Conservation (phyloP, 1,140 invertebrate species). For the Whitmania pigra region DNA sequence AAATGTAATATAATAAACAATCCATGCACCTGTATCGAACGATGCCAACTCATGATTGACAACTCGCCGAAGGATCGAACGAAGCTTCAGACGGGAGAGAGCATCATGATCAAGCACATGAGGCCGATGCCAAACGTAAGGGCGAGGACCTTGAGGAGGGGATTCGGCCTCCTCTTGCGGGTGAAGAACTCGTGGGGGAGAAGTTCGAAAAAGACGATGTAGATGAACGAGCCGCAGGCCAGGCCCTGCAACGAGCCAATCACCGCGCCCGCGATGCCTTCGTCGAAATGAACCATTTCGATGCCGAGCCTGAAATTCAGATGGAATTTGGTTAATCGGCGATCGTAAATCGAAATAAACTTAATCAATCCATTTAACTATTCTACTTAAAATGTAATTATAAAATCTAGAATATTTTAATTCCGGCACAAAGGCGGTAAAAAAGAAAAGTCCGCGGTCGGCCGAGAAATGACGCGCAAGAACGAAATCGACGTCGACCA, state of each 20-base stretch:
- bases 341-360: not conserved
- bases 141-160: conserved; percentile 45
- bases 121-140: conserved; percentile 46
- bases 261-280: conserved; percentile 7
- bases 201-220: conserved; percentile 82
- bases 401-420: too few relatives aligned
- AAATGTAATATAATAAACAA: too few relatives aligned
- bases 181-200: conserved; percentile 38
- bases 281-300: conserved; percentile 39
- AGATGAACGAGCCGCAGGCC: conserved; percentile 71
- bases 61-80: too few relatives aligned
- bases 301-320: conserved; percentile 43
- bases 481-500: too few relatives aligned
- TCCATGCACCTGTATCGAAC: too few relatives aligned
- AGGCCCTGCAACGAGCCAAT: conserved; percentile 58
- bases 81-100: conserved; percentile 30
- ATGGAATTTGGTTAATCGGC: not conserved
- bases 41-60: too few relatives aligned
- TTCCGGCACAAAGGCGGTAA: too few relatives aligned
- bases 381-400: too few relatives aligned
- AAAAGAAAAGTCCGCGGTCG: too few relatives aligned
- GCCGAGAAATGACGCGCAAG: too few relatives aligned
- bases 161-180: conserved; percentile 27
- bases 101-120: conserved; percentile 39
- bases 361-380: too few relatives aligned